Evolutionary conservation across 2,888 invertebrate genomes (phyloP).

Genomic region (Chloroclysta siterata): DNA sequence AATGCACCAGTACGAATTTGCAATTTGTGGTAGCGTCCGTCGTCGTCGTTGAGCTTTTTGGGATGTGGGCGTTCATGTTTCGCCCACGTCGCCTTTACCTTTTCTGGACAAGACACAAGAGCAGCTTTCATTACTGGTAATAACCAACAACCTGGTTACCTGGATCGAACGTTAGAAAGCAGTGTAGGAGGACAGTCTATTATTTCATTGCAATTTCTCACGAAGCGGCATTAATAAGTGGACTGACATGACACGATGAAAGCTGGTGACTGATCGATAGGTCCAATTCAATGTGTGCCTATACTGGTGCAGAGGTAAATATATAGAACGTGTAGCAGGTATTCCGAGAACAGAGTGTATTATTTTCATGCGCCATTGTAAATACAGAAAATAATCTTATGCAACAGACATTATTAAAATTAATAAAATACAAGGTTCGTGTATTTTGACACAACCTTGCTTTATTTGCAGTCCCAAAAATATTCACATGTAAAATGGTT

Average conservation of each 20-base stretch:
- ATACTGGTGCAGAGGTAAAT: constrained; percentile 27
- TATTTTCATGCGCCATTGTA: constrained; percentile 18
- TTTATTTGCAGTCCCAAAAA: constrained; percentile 1
- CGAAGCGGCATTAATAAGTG: constrained; percentile 41
- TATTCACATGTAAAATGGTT: constrained; percentile 1
- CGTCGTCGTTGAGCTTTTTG: constrained; percentile 18
- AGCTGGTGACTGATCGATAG: constrained; percentile 41
- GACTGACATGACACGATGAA: constrained; percentile 39
- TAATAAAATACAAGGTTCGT: background rate
- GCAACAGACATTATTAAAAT: constrained; percentile 10
- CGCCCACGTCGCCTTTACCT: constrained; percentile 55
- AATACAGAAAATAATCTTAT: constrained; percentile 17
- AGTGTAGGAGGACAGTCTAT: constrained; percentile 66
- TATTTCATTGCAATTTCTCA: constrained; percentile 46
- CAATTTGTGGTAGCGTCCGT: constrained; percentile 38
- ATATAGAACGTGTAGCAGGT: constrained; percentile 23
- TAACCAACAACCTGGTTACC: constrained; percentile 44
- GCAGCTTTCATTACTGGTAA: constrained; percentile 64
- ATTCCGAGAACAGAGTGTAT: constrained; percentile 35
- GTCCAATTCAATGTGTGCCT: constrained; percentile 21
- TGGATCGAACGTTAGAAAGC: constrained; percentile 57
- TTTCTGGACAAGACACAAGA: constrained; percentile 58
- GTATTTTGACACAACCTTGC: background rate
- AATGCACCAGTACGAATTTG: constrained; percentile 33
- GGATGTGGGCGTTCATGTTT: constrained; percentile 48